Base-by-base conservation (phyloP, 2,888 invertebrate genomes). In the Anarsia innoxiella region DNA sequence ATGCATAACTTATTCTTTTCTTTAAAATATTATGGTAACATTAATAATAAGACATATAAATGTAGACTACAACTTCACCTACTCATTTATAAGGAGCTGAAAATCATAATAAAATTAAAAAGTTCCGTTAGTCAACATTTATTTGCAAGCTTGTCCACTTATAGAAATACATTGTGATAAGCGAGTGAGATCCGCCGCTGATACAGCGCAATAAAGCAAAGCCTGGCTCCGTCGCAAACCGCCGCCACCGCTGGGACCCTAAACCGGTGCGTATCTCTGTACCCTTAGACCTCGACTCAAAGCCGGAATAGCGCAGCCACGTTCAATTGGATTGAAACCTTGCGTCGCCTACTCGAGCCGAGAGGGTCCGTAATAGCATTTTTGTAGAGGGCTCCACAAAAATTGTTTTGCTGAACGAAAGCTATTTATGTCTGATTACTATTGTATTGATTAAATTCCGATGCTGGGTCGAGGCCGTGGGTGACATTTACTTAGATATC, bases 351-450 rank as follows among this genome's bases (percentile, higher is more conserved):
- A 64, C 56, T 61, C 56, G 55, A 55, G 49, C 56, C 61, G 61
- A 68, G n/a, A n/a, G 65, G 70, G 69, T 61, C 72, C 53, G 64
- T 75, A 78, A 79, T 75, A 67, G 68, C 69, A 74, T 77, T 79
- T 75, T 64, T 72, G 59, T 63, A 66, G 68, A 59, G 57, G 63
- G 59, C 51, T 46, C 50, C 56, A 62, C 57, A 75, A 73, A 76
- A 77, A 76, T 70, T 72, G 69, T 71, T 74, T 68, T 60, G 52
- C 59, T 57, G 60, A 66, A 64, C 56, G 59, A 57, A 60, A 55
- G 63, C 66, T 66, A 65, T 68, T 71, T 70, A 63, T 64, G 59
- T 66, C 58, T 66, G 67, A 73, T 77, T 72, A 70, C 67, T 57
- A 58, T 67, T 62, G 59, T 63, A 60, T 68, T 70, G 66, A 72